These are phyloP conservation scores for Stenurella melanura DNA, from an alignment of 2,888 invertebrate genomes.

Conservation along the genomic window DNA sequence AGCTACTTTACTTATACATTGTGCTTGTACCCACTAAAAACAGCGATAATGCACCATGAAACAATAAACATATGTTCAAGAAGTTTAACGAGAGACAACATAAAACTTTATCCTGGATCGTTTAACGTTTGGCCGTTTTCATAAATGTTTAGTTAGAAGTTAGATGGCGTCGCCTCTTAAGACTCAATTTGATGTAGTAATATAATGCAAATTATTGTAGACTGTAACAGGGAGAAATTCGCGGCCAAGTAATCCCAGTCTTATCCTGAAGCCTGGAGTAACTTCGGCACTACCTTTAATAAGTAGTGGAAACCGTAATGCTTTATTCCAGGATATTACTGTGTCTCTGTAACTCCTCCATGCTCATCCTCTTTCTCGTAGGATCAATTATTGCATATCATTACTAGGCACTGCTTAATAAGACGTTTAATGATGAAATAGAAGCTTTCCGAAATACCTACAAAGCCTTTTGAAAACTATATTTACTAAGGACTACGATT, in stretches of 20 bases:
- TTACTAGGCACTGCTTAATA: constrained; percentile 45
- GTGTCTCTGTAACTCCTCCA: constrained; percentile 50
- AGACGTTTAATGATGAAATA: constrained; percentile 44
- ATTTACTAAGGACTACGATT: no score
- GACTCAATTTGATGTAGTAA: constrained; percentile 61
- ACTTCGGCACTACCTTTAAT: constrained; percentile 60
- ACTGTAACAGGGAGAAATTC: constrained; percentile 61
- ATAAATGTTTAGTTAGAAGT: constrained; percentile 49
- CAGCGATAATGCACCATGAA: background rate
- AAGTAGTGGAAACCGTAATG: constrained; percentile 63
- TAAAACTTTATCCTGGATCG: constrained; percentile 49
- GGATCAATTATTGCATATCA: constrained; percentile 56
- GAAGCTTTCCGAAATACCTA: background rate
- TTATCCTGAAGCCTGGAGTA: constrained; percentile 42
- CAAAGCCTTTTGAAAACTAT: no score
- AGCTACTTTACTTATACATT: background rate
- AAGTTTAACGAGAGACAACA: constrained; percentile 32
- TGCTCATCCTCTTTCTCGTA: constrained; percentile 48
- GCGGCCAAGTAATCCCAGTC: constrained; percentile 42
- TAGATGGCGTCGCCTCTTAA: constrained; percentile 46
- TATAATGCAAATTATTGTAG: constrained; percentile 62
- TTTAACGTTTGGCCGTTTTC: constrained; percentile 49
- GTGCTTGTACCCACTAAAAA: background rate
- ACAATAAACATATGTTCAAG: constrained; percentile 23
- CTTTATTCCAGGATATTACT: constrained; percentile 66